phyloP scores from a whole-genome alignment of 2,888 invertebrate species.

The Nycteola revayana region DNA sequence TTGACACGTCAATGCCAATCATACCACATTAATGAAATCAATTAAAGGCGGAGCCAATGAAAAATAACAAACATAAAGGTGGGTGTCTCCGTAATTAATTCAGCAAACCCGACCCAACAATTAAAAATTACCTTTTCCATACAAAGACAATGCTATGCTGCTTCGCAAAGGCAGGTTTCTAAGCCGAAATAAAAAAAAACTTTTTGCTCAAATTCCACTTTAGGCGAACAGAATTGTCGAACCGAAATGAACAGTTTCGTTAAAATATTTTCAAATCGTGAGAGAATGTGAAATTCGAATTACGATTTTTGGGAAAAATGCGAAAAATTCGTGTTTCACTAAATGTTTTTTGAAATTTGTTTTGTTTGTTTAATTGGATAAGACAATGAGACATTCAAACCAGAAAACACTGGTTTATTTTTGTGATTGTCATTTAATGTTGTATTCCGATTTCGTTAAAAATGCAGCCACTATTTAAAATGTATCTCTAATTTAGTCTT shows the following conservation, averaged over 20 bases:
- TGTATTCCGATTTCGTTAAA: no score
- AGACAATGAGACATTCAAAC: no score
- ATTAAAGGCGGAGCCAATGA: slow-evolving; percentile 15
- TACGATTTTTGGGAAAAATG: background rate
- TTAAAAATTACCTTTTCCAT: slow-evolving; percentile 20
- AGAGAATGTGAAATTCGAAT: background rate
- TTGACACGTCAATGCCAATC: background rate
- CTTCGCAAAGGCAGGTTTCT: slow-evolving; percentile 24
- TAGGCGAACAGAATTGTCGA: background rate
- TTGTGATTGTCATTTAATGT: no score
- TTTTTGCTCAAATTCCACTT: slow-evolving; percentile 22
- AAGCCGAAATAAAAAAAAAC: slow-evolving; percentile 2
- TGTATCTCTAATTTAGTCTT: no score
- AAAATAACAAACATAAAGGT: slow-evolving; percentile 11
- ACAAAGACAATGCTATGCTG: slow-evolving; percentile 6
- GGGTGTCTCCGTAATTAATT: slow-evolving; percentile 27
- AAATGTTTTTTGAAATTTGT: no score
- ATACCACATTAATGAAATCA: slow-evolving; percentile 1
- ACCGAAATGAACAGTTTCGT: background rate
- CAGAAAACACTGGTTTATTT: no score
- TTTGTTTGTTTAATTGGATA: no score
- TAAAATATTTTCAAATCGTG: background rate
- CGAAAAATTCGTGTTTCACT: background rate
- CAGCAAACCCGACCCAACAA: slow-evolving; percentile 22
- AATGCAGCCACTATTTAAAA: no score